A percentile compares a stretch with the other conserved stretches of the same genome.
phyloP scores from a whole-genome alignment of 1,140 invertebrate genomes.

The Mamestra configurata region DNA sequence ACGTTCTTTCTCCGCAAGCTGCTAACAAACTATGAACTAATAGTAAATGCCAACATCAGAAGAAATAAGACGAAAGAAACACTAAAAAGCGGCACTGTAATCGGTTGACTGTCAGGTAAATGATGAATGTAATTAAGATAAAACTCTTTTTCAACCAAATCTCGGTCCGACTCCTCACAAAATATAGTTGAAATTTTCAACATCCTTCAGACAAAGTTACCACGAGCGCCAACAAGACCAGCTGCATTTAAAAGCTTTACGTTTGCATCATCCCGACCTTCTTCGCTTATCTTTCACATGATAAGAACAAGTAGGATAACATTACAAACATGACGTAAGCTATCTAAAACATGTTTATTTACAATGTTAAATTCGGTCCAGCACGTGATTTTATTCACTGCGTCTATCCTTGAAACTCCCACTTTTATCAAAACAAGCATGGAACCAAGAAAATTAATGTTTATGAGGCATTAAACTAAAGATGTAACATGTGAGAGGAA shows the following conservation, averaged over 20 bases:
- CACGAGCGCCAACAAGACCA: too few relatives aligned
- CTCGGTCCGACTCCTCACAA: too few relatives aligned
- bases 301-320: neutral
- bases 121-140: too few relatives aligned
- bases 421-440: conserved; percentile 16
- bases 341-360: conserved; percentile 15
- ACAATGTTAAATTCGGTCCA: neutral
- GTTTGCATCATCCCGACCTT: neutral
- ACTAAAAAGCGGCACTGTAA: too few relatives aligned
- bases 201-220: too few relatives aligned
- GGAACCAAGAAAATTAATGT: conserved; percentile 14
- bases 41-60: too few relatives aligned
- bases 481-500: conserved; percentile 21
- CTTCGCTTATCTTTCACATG: neutral
- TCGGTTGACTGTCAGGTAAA: too few relatives aligned
- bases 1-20: neutral
- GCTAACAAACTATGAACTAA: conserved; percentile 21
- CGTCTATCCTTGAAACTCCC: conserved; percentile 20
- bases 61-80: too few relatives aligned
- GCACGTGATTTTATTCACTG: conserved; percentile 25
- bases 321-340: neutral
- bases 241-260: neutral
- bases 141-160: too few relatives aligned
- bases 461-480: conserved; percentile 14
- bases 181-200: too few relatives aligned